Evolutionary conservation across 2,113 vertebrate genomes (phyloP).

Genomic region (Cranoglanis bouderius): DNA sequence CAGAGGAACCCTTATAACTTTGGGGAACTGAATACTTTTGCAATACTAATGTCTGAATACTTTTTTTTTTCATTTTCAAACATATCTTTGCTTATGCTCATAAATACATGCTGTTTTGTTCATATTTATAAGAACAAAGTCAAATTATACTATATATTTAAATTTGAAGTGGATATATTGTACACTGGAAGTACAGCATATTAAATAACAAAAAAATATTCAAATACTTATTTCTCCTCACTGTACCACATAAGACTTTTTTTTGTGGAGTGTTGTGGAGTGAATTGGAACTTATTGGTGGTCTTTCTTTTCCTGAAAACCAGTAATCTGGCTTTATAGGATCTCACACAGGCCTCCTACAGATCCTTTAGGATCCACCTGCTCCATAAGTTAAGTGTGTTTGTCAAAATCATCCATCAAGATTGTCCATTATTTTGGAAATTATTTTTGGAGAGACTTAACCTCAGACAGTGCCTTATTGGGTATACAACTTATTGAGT

Average conservation of each 20-base stretch:
- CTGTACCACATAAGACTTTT: too few relatives aligned
- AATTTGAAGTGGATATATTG: too few relatives aligned
- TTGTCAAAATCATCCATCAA: not conserved
- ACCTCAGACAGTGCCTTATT: not conserved
- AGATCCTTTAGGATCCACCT: not conserved
- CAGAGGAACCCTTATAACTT: not conserved
- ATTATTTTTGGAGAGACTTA: not conserved
- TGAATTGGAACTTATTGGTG: not conserved
- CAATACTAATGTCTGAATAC: too few relatives aligned
- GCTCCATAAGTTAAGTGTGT: not conserved
- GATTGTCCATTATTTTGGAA: not conserved
- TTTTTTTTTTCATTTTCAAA: too few relatives aligned
- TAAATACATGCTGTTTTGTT: too few relatives aligned
- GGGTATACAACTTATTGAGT: not conserved
- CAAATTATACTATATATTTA: too few relatives aligned
- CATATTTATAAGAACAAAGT: too few relatives aligned
- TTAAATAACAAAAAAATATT: too few relatives aligned
- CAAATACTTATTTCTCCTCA: too few relatives aligned
- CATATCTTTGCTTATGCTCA: too few relatives aligned
- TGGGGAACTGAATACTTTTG: too few relatives aligned
- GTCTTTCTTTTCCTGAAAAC: not conserved
- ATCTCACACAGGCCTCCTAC: not conserved
- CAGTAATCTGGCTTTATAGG: not conserved
- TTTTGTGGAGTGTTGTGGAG: not conserved
- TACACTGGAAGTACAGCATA: too few relatives aligned